phyloP scores from a whole-genome alignment of 2,113 vertebrate species.

The Montifringilla adamsi region DNA sequence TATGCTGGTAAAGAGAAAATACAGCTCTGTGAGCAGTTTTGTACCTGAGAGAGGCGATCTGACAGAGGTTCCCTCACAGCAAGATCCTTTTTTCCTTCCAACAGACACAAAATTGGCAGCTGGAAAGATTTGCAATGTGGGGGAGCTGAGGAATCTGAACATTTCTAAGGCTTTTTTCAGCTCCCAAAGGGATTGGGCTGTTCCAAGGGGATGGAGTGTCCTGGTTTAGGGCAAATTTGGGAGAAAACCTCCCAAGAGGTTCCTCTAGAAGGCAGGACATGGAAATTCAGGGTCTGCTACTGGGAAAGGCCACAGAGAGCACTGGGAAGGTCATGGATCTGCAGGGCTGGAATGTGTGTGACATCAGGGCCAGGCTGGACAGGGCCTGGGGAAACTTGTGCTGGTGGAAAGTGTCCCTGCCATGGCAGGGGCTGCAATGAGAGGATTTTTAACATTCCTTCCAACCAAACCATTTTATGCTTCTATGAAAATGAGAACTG shows the following conservation, averaged over 20 bases:
- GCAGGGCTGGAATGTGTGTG: neutral
- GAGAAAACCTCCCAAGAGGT: neutral
- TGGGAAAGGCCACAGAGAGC: neutral
- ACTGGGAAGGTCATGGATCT: neutral
- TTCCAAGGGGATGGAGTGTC: neutral
- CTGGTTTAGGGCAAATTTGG: neutral
- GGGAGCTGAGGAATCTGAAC: neutral
- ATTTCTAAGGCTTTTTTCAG: neutral
- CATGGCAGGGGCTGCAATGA: neutral
- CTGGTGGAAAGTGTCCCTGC: neutral
- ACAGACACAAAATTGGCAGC: neutral
- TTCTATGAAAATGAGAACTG: neutral
- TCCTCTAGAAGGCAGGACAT: neutral
- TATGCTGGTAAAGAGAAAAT: neutral
- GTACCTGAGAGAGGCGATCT: neutral
- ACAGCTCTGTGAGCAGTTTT: neutral
- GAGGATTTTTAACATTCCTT: neutral
- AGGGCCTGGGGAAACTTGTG: neutral
- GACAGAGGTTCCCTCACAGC: neutral
- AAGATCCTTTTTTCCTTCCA: neutral
- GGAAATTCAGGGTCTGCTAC: neutral
- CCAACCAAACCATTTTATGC: neutral
- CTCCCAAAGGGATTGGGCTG: neutral
- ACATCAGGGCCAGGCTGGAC: neutral
- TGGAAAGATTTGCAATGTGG: neutral